These are phyloP conservation scores for Setophaga petechia DNA, from an alignment of 2,113 vertebrate species.

Conservation along the genomic window DNA sequence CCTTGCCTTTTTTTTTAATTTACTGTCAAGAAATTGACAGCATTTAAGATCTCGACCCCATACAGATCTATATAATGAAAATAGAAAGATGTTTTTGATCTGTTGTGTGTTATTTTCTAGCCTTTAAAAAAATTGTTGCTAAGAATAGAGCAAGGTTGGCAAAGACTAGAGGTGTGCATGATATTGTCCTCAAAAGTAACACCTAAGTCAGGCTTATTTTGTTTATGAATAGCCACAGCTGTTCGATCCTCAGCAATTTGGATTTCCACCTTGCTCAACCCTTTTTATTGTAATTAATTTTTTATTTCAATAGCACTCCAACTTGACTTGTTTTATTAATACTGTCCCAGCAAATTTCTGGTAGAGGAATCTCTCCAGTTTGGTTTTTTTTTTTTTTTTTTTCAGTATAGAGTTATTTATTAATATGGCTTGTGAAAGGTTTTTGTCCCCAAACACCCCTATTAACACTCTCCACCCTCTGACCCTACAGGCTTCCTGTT, in stretches of 20 bases:
- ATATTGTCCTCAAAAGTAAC: background rate
- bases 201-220: background rate
- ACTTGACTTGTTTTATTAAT: background rate
- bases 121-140: background rate
- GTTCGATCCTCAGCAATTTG: fast-evolving
- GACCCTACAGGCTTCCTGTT: background rate
- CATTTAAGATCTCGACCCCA: background rate
- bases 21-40: background rate
- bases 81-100: background rate
- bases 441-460: background rate
- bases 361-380: background rate
- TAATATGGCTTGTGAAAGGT: background rate
- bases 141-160: background rate
- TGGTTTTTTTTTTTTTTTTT: background rate
- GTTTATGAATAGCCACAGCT: background rate
- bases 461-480: background rate
- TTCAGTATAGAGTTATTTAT: background rate
- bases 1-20: background rate
- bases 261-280: background rate
- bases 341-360: background rate
- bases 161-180: background rate
- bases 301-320: background rate
- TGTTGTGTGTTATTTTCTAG: background rate
- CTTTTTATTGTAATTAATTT: background rate
- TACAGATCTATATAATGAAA: background rate